These are phyloP conservation scores for Brachypodius melanocephalos DNA, from an alignment of 2,113 vertebrate species.

Conservation along the genomic window DNA sequence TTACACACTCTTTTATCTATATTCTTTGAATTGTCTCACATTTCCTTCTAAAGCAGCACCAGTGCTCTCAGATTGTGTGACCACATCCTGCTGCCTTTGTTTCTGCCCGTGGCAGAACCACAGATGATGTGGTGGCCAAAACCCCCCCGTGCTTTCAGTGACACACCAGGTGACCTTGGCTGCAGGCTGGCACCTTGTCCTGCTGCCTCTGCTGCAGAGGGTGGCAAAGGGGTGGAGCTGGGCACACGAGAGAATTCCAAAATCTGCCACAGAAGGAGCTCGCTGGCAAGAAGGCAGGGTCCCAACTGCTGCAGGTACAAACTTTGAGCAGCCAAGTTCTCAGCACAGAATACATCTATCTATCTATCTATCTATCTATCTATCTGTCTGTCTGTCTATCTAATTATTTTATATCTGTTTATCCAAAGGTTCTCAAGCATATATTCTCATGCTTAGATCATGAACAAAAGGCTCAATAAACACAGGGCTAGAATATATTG, in stretches of 20 bases:
- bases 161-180: neutral
- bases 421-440: neutral
- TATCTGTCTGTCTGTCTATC: no score
- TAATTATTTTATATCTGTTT: neutral
- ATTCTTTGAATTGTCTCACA: neutral
- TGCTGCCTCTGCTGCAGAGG: neutral
- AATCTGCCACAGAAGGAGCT: neutral
- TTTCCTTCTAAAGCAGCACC: neutral
- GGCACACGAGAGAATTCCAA: neutral
- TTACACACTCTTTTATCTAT: neutral
- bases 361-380: no score
- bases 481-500: neutral
- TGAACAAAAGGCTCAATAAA: neutral
- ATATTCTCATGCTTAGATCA: neutral
- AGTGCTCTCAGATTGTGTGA: neutral
- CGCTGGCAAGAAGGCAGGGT: neutral
- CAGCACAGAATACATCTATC: neutral
- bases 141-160: neutral
- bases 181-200: neutral
- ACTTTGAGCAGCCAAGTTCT: neutral
- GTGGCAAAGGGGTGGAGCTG: neutral
- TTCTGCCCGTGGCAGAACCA: neutral
- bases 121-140: fast-evolving
- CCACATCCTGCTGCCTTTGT: neutral
- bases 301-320: fast-evolving